These are phyloP conservation scores for Drosophila takahashii DNA, from an alignment of 1,140 invertebrate species.

Conservation along the genomic window DNA sequence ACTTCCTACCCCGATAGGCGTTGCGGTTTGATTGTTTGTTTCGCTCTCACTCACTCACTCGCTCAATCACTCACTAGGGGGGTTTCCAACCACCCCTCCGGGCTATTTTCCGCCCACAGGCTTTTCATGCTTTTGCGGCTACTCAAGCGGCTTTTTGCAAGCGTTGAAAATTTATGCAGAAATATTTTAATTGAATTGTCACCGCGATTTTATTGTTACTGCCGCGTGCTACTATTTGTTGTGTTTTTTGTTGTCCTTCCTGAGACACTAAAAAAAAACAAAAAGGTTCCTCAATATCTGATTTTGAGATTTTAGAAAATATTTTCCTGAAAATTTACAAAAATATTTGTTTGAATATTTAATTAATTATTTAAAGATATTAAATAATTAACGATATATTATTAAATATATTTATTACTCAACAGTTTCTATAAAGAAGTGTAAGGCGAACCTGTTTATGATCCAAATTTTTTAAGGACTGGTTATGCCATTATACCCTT, in stretches of 20 bases:
- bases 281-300: too few species aligned
- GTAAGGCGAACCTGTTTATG: too few species aligned
- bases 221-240: constrained; percentile 8
- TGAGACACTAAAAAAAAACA: not conserved
- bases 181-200: constrained; percentile 83
- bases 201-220: constrained; percentile 69
- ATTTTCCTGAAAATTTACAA: not conserved
- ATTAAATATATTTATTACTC: too few species aligned
- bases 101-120: constrained; percentile 7
- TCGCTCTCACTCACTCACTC: constrained; percentile 8
- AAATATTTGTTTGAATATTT: not conserved
- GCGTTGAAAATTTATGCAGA: constrained; percentile 73
- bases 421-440: too few species aligned
- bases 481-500: too few species aligned
- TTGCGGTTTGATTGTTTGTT: constrained; percentile 48
- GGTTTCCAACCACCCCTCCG: not conserved
- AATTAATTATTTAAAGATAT: too few species aligned
- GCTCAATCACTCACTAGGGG: too few species aligned
- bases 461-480: too few species aligned
- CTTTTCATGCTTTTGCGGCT: constrained; percentile 65
- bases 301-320: not conserved
- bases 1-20: constrained; percentile 35
- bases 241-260: constrained; percentile 7
- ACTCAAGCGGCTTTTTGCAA: constrained; percentile 70
- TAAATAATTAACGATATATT: too few species aligned